Percentiles rank a stretch among this genome's conserved stretches.
These are phyloP conservation scores for Rutilus rutilus DNA, from an alignment of 2,113 vertebrate species.

Conservation along the genomic window DNA sequence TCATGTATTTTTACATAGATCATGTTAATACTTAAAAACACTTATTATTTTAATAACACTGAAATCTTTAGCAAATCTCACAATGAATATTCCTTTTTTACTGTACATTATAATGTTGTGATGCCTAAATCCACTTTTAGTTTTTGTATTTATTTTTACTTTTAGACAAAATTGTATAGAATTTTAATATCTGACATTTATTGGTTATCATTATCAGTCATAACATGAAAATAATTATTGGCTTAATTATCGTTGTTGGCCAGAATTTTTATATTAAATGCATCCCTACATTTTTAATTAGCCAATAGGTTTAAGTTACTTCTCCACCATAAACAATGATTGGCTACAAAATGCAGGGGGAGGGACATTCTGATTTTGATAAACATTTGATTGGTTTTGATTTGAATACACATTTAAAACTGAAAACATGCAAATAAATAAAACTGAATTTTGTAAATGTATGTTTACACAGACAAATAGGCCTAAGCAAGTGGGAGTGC, in stretches of 20 bases:
- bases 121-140: neutral
- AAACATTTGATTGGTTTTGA: no score
- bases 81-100: neutral
- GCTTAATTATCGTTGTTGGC: neutral
- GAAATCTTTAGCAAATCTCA: neutral
- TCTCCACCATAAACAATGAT: neutral
- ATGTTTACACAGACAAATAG: no score
- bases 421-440: no score
- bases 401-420: no score
- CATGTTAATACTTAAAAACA: neutral
- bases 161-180: neutral
- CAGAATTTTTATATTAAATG: neutral
- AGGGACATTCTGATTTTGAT: neutral
- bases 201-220: neutral
- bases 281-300: neutral
- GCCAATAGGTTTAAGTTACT: neutral
- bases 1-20: neutral
- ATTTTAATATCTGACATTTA: neutral
- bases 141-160: neutral
- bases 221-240: neutral
- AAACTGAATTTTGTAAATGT: neutral
- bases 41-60: neutral
- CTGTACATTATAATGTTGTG: neutral
- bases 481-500: no score
- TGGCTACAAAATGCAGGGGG: neutral